Base-by-base conservation (phyloP, 2,797 vertebrate species). In the Philypnodon macrostomus region DNA sequence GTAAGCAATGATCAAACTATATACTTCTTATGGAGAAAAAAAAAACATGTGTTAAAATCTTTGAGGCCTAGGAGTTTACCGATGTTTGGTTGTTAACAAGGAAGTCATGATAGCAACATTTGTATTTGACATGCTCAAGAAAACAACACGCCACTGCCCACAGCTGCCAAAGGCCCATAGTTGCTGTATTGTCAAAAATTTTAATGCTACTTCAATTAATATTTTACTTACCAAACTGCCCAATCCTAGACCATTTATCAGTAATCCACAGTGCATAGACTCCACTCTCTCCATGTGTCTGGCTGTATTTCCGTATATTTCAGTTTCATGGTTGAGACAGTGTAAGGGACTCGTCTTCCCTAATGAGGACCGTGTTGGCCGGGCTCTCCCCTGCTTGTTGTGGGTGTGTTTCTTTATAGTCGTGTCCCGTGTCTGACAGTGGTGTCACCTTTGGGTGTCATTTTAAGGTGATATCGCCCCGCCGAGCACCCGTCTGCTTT, bases 361-460 rank as follows among this genome's bases (percentile, higher is more conserved):
- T 80, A 82, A 85, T 81, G 70, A 81, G 57, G 67, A 53, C 69
- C 73, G 53, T 14, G 41, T 47, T 67, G 62, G 54, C 56, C 58
- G 35, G 57, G 46, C 53, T 58, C 27, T 0, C 1, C 51, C 57
- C 19, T 54, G 50, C 48, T 64, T 55, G 63, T 39, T 53, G 45
- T 57, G 40, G 19, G 47, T 36, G 27, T 58, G 49, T 57, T 10
- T 67, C 37, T 49, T 33, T 48, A 34, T 17, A 16, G 38, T 15
- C 41, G 47, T 40, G 35, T 53, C 41, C 64, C 47, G 53, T 36
- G 66, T 60, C 47, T 77, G 79, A 81, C 77, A 79, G 54, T 26
- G 62, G 58, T 77, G 78, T 83, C 79, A 84, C 85, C 77, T 85
- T 75, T 83, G 79, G 77, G 79, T 84, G 80, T 83, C 83, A 83